Evolutionary conservation across 2,113 vertebrate genomes (phyloP), one percentile per base, ranked within the genome.

Genomic region (Pimephales promelas): DNA sequence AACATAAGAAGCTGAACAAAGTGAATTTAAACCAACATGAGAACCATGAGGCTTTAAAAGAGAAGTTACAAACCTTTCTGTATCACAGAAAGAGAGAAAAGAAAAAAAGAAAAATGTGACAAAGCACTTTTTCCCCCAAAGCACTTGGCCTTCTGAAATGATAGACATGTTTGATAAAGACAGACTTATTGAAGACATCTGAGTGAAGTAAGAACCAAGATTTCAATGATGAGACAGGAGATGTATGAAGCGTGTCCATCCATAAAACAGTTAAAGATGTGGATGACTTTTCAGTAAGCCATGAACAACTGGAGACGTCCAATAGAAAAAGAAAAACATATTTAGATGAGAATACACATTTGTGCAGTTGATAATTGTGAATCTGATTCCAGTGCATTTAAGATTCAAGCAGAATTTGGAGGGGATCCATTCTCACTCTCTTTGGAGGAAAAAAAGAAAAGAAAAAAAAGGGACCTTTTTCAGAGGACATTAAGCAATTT

Each of bases 1-100:
- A 77, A 40, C 75, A 40, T 34, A 20, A 45, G 16, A 79, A 61
- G 56, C 76, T 79, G 76, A 79, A 62, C n/a, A 79, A 45, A 26
- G 14, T 45, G n/a, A 79, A 43, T 18, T 59, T 26, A 10, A 78
- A 57, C 13, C 24, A 20, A 20, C 49, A 36, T 22, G 9, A 20
- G 18, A 54, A 36, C 8, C 64, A 34, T 2, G 8, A 22, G 16
- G 18, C 31, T 4, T 20, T 36, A 22, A 24, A 24, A 40, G 22
- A 43, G 22, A 71, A 43, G 5, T 5, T 0, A 11, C 10, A 13
- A 71, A 26, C 6, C 11, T 16, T 71, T 76, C 14, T 8, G 73
- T 5, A 31, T 36, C 73, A n/a, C 22, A 43, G 34, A 43, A 43
- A 10, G 5, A 18, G 34, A 10, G 3, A 16, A 20, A 16, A 56